A percentile compares a stretch with the other conserved stretches of the same genome.
Conservation (phyloP, 2,888 invertebrate genomes). For the Barypeithes pellucidus region DNA sequence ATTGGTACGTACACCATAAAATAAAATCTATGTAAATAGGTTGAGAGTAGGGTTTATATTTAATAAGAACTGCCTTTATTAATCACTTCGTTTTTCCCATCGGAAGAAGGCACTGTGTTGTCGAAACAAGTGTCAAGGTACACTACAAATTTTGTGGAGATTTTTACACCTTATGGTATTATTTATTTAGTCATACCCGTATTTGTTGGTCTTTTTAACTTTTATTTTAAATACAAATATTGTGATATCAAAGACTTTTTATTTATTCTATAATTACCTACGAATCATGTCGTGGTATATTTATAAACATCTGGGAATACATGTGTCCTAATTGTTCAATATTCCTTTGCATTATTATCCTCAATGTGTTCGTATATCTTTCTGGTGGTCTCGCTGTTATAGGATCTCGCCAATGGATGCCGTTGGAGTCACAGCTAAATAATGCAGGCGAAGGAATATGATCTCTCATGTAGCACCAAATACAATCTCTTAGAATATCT, state of each 20-base stretch:
- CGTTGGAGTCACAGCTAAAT: conserved; percentile 80
- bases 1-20: too few relatives aligned
- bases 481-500: conserved; percentile 85
- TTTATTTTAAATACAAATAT: conserved; percentile 3
- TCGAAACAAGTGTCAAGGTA: too few relatives aligned
- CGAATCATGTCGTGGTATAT: conserved; percentile 64
- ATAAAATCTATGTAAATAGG: too few relatives aligned
- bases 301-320: conserved; percentile 83
- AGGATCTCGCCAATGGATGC: conserved; percentile 85
- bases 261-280: conserved; percentile 18
- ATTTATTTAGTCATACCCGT: too few relatives aligned
- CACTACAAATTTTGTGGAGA: too few relatives aligned
- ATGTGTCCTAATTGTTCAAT: conserved; percentile 83
- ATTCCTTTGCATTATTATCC: conserved; percentile 86
- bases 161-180: too few relatives aligned
- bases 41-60: too few relatives aligned
- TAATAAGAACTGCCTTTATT: too few relatives aligned
- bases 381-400: conserved; percentile 80
- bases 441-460: conserved; percentile 90
- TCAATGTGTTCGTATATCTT: conserved; percentile 85
- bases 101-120: too few relatives aligned
- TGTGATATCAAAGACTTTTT: background rate
- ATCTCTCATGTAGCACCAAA: conserved; percentile 93
- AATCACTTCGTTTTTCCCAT: too few relatives aligned
- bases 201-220: too few relatives aligned